Evolutionary conservation across 2,113 vertebrate genomes (phyloP).

Genomic region (Hirundichthys speculiger): DNA sequence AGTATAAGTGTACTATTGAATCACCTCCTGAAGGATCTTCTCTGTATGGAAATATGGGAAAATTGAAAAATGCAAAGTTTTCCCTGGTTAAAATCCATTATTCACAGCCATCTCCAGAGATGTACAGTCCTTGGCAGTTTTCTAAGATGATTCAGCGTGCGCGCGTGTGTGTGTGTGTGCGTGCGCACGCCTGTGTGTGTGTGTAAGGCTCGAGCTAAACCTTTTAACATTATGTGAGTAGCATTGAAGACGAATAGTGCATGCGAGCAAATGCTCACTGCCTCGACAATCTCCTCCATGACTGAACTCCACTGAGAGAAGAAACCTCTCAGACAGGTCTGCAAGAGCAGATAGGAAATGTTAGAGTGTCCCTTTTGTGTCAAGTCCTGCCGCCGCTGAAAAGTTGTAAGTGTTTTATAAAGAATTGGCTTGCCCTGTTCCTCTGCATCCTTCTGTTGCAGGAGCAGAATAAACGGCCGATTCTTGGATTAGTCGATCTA

Average conservation of each 20-base stretch:
- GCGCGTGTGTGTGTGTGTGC: slow-evolving; percentile 6
- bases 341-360: slow-evolving; percentile 57
- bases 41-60: slow-evolving; percentile 57
- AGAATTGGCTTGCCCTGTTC: background rate
- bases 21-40: slow-evolving; percentile 52
- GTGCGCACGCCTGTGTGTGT: background rate
- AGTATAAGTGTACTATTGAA: slow-evolving; percentile 61
- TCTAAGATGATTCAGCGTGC: slow-evolving; percentile 46
- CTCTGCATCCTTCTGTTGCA: slow-evolving; percentile 5
- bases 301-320: slow-evolving; percentile 28
- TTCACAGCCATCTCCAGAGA: slow-evolving; percentile 67
- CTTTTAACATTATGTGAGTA: slow-evolving; percentile 44
- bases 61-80: slow-evolving; percentile 44
- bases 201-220: slow-evolving; percentile 39
- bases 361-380: slow-evolving; percentile 23
- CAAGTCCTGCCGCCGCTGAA: slow-evolving; percentile 19
- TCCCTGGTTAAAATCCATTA: slow-evolving; percentile 73
- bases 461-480: background rate
- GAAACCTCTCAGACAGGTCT: slow-evolving; percentile 40
- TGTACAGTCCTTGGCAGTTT: slow-evolving; percentile 46
- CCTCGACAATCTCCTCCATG: slow-evolving; percentile 2
- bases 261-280: slow-evolving; percentile 17
- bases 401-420: slow-evolving; percentile 39
- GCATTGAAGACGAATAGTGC: slow-evolving; percentile 31
- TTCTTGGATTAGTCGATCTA: too few species aligned